These are phyloP conservation scores for Lycocorax pyrrhopterus DNA, from an alignment of 2,113 vertebrate species.

Conservation along the genomic window DNA sequence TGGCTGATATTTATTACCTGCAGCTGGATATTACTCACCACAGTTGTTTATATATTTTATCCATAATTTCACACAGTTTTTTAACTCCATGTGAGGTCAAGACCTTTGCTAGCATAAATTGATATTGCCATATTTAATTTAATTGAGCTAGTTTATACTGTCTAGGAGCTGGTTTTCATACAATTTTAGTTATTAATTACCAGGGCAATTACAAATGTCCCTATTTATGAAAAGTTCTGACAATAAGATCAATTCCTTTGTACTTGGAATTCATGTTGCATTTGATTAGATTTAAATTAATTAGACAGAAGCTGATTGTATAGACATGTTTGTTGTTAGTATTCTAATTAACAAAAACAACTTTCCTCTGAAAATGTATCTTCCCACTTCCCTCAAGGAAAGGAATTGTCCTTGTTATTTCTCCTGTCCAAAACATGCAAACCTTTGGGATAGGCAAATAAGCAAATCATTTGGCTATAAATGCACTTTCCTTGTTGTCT, in stretches of 20 bases:
- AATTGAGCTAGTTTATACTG: neutral
- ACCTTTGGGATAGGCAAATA: neutral
- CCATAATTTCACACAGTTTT: neutral
- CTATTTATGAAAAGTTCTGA: neutral
- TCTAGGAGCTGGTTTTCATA: neutral
- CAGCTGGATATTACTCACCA: neutral
- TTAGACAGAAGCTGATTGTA: neutral
- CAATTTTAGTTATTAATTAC: neutral
- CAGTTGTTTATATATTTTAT: neutral
- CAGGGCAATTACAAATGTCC: neutral
- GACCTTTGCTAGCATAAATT: fast-evolving
- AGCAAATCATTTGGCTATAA: neutral
- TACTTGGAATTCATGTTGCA: neutral
- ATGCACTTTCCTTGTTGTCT: neutral
- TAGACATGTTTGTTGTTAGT: neutral
- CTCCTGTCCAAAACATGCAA: neutral
- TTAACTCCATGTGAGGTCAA: neutral
- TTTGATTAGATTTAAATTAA: conserved; percentile 22
- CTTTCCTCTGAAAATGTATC: neutral
- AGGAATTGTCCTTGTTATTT: neutral
- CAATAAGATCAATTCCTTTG: neutral
- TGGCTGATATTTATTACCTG: neutral
- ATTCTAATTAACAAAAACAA: neutral
- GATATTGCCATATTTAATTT: neutral
- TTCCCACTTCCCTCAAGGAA: neutral